Percentiles rank a stretch among this genome's conserved stretches.
phyloP scores from a whole-genome alignment of 2,888 invertebrate genomes.

The Drosophila picticornis region DNA sequence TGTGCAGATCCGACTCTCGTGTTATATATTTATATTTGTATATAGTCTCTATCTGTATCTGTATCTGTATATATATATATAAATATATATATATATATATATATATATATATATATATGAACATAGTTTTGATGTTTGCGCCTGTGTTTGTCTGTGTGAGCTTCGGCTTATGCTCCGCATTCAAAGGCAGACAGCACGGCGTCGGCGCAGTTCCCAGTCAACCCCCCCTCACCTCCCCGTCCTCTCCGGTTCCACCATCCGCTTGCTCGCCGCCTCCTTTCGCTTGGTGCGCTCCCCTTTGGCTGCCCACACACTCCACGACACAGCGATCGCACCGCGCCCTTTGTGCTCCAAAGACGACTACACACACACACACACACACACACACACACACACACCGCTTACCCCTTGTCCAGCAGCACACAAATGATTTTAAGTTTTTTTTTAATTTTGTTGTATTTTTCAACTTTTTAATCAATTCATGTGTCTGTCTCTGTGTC shows the following conservation, averaged over 20 bases:
- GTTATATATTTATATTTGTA: slow-evolving; percentile 1
- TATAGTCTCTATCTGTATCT: not conserved
- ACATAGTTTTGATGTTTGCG: slow-evolving; percentile 19
- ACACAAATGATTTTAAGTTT: slow-evolving; percentile 51
- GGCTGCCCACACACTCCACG: slow-evolving; percentile 16
- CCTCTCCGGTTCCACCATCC: not conserved
- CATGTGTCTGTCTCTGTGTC: slow-evolving; percentile 57
- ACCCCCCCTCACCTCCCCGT: slow-evolving; percentile 17
- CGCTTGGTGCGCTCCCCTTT: slow-evolving; percentile 16
- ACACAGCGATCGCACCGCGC: slow-evolving; percentile 50
- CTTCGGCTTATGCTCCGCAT: slow-evolving; percentile 69
- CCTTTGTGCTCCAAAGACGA: slow-evolving; percentile 59
- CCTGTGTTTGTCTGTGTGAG: slow-evolving; percentile 57
- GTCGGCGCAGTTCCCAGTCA: slow-evolving; percentile 53
- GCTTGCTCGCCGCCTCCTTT: not conserved
- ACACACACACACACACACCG: not conserved
- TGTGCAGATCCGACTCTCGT: slow-evolving; percentile 13
- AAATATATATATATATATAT: not conserved
- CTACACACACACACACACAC: slow-evolving; percentile 5
- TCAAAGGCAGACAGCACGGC: slow-evolving; percentile 79
- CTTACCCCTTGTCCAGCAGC: slow-evolving; percentile 24
- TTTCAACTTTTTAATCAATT: slow-evolving; percentile 79
- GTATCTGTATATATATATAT: not conserved
- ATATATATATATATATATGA: not conserved
- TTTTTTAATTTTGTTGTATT: slow-evolving; percentile 34